A percentile compares a stretch with the other conserved stretches of the same genome.
These are phyloP conservation scores for Corythaixoides concolor DNA, from an alignment of 2,113 vertebrate species.

Conservation along the genomic window DNA sequence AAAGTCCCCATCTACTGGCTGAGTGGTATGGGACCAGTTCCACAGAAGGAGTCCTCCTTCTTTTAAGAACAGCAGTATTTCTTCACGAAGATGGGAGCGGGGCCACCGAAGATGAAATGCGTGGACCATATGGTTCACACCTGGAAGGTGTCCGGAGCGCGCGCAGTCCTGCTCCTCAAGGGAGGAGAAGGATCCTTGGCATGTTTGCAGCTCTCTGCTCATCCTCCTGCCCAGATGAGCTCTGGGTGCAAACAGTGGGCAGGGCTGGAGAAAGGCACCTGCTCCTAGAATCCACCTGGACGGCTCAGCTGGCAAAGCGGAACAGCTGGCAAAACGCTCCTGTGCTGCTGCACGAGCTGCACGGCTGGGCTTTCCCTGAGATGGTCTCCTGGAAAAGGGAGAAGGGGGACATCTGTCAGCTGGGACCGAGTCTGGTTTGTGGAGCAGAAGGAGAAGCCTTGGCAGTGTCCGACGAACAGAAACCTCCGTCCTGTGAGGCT, in stretches of 20 bases:
- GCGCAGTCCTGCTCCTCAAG: neutral
- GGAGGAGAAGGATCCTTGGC: neutral
- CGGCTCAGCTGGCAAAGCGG: neutral
- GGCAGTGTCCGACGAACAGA: neutral
- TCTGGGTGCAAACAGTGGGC: neutral
- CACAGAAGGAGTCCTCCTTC: neutral
- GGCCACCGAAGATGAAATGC: rapidly evolving
- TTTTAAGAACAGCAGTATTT: neutral
- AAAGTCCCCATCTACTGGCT: neutral
- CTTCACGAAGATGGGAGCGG: neutral
- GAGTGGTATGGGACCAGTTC: neutral
- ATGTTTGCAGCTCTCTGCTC: neutral
- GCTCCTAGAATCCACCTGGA: neutral
- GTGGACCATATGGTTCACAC: neutral
- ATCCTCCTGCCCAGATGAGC: neutral
- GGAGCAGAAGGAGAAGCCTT: neutral
- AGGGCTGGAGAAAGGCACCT: neutral
- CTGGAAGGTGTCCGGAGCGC: neutral
- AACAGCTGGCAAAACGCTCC: neutral
- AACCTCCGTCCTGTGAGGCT: neutral
- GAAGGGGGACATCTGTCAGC: neutral
- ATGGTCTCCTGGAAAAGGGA: neutral
- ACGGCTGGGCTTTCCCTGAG: rapidly evolving
- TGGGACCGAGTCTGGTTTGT: neutral
- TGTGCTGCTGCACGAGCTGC: neutral